phyloP scores from a whole-genome alignment of 1,140 invertebrate genomes.

The Pseudoatta argentina region DNA sequence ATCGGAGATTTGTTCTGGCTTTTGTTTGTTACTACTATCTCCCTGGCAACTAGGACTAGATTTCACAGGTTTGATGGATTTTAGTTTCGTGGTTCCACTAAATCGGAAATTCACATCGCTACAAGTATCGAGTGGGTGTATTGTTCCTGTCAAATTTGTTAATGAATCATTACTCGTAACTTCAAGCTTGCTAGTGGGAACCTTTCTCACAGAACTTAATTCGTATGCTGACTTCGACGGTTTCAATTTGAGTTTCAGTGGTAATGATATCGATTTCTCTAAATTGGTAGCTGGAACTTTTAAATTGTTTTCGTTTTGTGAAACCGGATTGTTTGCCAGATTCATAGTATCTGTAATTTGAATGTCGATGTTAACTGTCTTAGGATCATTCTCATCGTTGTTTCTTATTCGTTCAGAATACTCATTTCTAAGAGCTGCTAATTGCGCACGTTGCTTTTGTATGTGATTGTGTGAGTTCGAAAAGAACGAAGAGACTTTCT shows the following conservation, averaged over 20 bases:
- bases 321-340: slow-evolving; percentile 62
- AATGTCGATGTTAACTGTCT: slow-evolving; percentile 84
- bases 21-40: slow-evolving; percentile 77
- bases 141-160: slow-evolving; percentile 77
- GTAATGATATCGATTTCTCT: slow-evolving; percentile 83
- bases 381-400: slow-evolving; percentile 84
- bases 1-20: slow-evolving; percentile 77
- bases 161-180: slow-evolving; percentile 81
- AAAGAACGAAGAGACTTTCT: slow-evolving; percentile 88
- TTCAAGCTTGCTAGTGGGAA: slow-evolving; percentile 84
- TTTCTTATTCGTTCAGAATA: slow-evolving; percentile 63
- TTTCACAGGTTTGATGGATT: slow-evolving; percentile 86
- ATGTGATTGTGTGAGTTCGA: slow-evolving; percentile 90
- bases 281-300: slow-evolving; percentile 77
- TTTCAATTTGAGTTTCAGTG: slow-evolving; percentile 84
- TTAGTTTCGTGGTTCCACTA: slow-evolving; percentile 89
- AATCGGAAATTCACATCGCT: slow-evolving; percentile 89
- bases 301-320: slow-evolving; percentile 71
- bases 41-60: slow-evolving; percentile 69
- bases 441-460: slow-evolving; percentile 85
- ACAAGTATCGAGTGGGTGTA: slow-evolving; percentile 88
- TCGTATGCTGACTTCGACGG: slow-evolving; percentile 86
- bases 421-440: slow-evolving; percentile 79
- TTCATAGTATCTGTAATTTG: slow-evolving; percentile 82
- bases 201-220: slow-evolving; percentile 86